These are phyloP conservation scores for Eurystomus glaucurus DNA, from an alignment of 2,797 vertebrate species.

Conservation along the genomic window DNA sequence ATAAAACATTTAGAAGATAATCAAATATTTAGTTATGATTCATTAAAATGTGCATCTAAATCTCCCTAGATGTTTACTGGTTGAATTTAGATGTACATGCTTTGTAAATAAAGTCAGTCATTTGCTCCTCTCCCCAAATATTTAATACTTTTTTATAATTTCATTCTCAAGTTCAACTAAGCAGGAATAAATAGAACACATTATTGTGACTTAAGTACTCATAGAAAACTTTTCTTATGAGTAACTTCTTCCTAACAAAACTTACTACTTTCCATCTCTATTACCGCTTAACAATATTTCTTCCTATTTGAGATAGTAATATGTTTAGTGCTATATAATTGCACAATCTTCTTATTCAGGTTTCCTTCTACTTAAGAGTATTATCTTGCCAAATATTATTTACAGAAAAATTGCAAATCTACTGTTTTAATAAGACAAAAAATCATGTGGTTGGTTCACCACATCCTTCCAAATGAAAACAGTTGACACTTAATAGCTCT, in stretches of 20 bases:
- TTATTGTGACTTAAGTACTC: not conserved
- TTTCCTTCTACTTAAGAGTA: not conserved
- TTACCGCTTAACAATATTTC: not conserved
- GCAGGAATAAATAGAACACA: not conserved
- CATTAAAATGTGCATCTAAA: not conserved
- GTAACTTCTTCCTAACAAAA: not conserved
- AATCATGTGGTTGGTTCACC: no score
- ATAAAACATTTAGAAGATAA: not conserved
- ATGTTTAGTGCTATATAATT: not conserved
- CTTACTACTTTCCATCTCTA: not conserved
- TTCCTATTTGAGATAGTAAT: not conserved
- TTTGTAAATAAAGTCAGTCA: not conserved
- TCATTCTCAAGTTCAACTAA: not conserved
- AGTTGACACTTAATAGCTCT: not conserved
- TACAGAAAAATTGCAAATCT: not conserved
- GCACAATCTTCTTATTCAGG: not conserved
- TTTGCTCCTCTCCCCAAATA: not conserved
- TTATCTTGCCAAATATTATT: not conserved
- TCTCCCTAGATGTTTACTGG: not conserved
- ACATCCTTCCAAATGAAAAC: not conserved
- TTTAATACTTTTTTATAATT: not conserved
- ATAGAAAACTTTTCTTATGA: not conserved
- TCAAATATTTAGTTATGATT: not conserved
- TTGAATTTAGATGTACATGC: not conserved
- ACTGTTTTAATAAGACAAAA: no score